Percentiles rank a stretch among this genome's conserved stretches.
phyloP scores from a whole-genome alignment of 2,113 vertebrate species.

The Phyllostomus discolor region DNA sequence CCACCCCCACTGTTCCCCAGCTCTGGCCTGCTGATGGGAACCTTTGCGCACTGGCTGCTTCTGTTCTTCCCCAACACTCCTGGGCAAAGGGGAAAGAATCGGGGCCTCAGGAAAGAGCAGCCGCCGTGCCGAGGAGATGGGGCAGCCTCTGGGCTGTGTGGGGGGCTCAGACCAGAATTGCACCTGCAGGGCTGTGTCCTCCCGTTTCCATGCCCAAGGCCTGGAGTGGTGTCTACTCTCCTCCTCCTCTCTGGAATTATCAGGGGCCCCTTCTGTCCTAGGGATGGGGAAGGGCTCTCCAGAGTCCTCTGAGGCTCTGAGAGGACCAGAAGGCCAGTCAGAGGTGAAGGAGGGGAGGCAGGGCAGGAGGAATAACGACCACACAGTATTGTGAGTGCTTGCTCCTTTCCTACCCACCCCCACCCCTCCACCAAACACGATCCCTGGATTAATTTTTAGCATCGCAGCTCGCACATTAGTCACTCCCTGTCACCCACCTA shows the following conservation, averaged over 20 bases:
- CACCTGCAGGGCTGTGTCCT: neutral
- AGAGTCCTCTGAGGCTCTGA: neutral
- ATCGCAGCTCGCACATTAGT: slow-evolving; percentile 72
- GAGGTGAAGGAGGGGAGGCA: neutral
- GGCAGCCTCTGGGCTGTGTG: neutral
- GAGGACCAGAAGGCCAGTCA: slow-evolving; percentile 50
- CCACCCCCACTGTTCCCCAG: no score
- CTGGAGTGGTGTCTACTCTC: neutral
- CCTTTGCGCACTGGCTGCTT: neutral
- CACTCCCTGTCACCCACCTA: slow-evolving; percentile 77
- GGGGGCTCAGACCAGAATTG: neutral
- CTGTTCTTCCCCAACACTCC: neutral
- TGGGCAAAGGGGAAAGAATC: no score
- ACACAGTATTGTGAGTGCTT: slow-evolving; percentile 6
- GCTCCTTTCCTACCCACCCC: slow-evolving; percentile 49
- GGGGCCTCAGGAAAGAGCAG: neutral
- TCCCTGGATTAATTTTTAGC: slow-evolving; percentile 75
- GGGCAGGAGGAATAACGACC: slow-evolving; percentile 54
- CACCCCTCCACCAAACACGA: slow-evolving; percentile 65
- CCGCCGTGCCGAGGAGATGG: neutral
- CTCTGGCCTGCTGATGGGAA: neutral
- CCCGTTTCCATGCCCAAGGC: neutral
- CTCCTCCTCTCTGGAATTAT: neutral
- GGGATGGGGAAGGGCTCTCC: neutral
- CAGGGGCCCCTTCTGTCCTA: neutral